phyloP scores from a whole-genome alignment of 1,140 invertebrate genomes.

The Goniozus legneri region DNA sequence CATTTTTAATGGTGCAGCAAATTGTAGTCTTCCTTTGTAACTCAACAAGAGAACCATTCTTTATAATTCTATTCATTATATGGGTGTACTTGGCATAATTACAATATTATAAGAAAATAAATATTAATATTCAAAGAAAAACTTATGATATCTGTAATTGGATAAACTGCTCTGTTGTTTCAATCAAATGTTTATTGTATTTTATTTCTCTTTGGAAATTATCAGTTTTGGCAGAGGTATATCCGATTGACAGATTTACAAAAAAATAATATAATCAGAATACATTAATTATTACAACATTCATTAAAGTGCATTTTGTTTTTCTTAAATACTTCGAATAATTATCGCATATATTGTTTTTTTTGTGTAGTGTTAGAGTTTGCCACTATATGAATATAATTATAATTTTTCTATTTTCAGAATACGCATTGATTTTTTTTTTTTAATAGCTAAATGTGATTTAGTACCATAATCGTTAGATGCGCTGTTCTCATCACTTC shows the following conservation, averaged over 20 bases:
- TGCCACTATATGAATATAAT: conserved; percentile 44
- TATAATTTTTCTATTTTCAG: conserved; percentile 40
- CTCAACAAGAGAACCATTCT: conserved; percentile 26
- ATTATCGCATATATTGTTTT: conserved; percentile 42
- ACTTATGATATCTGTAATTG: conserved; percentile 37
- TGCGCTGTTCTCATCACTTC: too few species aligned
- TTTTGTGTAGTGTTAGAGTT: conserved; percentile 43
- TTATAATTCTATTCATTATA: conserved; percentile 26
- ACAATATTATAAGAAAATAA: conserved; percentile 35
- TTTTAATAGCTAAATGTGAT: neutral
- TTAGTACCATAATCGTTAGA: too few species aligned
- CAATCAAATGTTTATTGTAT: too few species aligned
- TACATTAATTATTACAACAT: conserved; percentile 47
- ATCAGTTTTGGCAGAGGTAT: too few species aligned
- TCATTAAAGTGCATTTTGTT: conserved; percentile 44
- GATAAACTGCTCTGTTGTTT: conserved; percentile 17
- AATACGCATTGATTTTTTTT: conserved; percentile 2
- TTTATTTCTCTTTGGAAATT: too few species aligned
- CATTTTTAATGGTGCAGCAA: conserved; percentile 16
- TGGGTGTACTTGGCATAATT: conserved; percentile 35
- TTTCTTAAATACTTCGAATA: conserved; percentile 44
- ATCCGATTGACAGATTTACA: too few species aligned
- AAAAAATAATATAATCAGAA: conserved; percentile 41
- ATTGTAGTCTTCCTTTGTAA: conserved; percentile 13
- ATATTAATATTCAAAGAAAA: conserved; percentile 33